Evolutionary conservation across 2,113 vertebrate genomes (phyloP).

Genomic region (Lipophrys pholis): DNA sequence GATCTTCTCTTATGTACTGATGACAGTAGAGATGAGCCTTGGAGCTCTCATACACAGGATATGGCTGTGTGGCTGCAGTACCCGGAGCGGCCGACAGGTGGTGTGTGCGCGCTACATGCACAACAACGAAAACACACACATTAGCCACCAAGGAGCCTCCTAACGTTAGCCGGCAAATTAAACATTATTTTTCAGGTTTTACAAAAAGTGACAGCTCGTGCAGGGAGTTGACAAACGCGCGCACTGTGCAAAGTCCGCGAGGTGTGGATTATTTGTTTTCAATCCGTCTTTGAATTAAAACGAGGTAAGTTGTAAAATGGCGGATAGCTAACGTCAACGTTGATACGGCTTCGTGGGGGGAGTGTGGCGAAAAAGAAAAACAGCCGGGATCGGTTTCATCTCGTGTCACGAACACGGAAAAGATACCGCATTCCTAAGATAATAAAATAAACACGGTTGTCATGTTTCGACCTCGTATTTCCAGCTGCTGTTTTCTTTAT

Average conservation of each 20-base stretch:
- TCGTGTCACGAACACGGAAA: not conserved
- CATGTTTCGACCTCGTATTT: too few species aligned
- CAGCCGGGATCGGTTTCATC: not conserved
- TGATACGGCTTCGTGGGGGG: constrained; percentile 40
- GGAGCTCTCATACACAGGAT: not conserved
- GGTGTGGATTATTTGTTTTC: constrained; percentile 60
- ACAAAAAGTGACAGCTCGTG: constrained; percentile 40
- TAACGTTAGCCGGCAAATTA: constrained; percentile 43
- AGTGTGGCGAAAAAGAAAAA: not conserved
- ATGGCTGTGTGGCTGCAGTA: constrained; percentile 15
- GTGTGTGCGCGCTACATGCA: constrained; percentile 57
- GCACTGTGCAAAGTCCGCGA: constrained; percentile 25
- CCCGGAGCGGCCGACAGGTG: constrained; percentile 61
- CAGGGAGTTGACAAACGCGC: constrained; percentile 21
- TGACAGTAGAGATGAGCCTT: not conserved
- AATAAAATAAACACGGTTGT: not conserved
- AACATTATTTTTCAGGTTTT: constrained; percentile 21
- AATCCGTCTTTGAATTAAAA: constrained; percentile 68
- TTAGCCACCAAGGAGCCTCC: constrained; percentile 65
- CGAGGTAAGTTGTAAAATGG: constrained; percentile 80
- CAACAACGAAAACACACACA: constrained; percentile 61
- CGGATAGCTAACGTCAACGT: constrained; percentile 68
- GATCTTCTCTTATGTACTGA: not conserved
- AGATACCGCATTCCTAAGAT: not conserved
- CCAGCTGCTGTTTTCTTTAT: not conserved